Percentiles rank a stretch among this genome's conserved stretches.
Conservation (phyloP, 1,140 invertebrate genomes). For the Eupristina koningsbergeri region DNA sequence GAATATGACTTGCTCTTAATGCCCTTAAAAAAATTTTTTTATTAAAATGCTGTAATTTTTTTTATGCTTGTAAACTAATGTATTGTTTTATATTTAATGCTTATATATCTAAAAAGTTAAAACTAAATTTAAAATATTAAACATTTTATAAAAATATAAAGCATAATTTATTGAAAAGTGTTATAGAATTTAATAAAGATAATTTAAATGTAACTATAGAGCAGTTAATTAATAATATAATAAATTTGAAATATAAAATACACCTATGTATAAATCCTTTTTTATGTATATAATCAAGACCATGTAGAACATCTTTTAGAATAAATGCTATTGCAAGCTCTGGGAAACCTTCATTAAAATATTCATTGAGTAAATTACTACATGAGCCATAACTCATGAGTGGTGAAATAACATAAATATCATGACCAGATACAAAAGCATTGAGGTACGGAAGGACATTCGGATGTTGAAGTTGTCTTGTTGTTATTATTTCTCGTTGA, state of each 20-base stretch:
- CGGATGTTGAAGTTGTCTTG: constrained; percentile 84
- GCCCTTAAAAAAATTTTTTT: constrained; percentile 75
- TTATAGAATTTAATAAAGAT: background rate
- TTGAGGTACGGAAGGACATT: constrained; percentile 84
- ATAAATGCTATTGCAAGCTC: constrained; percentile 87
- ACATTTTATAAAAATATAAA: background rate
- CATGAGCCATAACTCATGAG: constrained; percentile 88
- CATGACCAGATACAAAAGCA: constrained; percentile 81
- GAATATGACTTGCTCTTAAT: constrained; percentile 87
- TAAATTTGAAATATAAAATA: constrained; percentile 17
- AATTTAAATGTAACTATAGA: background rate
- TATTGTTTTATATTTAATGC: background rate
- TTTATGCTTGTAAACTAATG: background rate
- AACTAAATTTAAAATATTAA: no score
- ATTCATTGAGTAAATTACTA: constrained; percentile 82
- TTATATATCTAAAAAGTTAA: no score
- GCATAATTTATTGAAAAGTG: background rate
- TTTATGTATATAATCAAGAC: constrained; percentile 88
- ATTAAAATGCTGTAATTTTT: background rate
- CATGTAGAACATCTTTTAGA: constrained; percentile 83
- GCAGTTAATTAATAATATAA: background rate
- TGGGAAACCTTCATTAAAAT: constrained; percentile 85
- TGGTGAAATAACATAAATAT: constrained; percentile 86
- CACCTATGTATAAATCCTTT: constrained; percentile 90
- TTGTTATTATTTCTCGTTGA: constrained; percentile 84